Evolutionary conservation across 2,113 vertebrate species (phyloP).

Genomic region (Jacana jacana): DNA sequence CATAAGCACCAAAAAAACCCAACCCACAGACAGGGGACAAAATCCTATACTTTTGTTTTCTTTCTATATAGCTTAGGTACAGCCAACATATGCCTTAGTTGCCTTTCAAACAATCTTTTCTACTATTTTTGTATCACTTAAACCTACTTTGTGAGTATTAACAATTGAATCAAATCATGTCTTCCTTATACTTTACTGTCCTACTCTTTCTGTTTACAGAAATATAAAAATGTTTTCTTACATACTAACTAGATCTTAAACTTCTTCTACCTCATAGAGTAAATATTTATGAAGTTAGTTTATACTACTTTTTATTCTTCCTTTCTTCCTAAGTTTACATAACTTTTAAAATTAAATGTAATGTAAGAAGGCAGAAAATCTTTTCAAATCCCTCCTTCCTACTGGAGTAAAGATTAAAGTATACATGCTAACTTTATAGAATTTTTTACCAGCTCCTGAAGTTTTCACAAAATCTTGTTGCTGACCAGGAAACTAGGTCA

Average conservation of each 20-base stretch:
- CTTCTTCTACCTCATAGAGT: background rate
- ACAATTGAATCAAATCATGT: background rate
- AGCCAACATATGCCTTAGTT: background rate
- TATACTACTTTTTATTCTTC: slow-evolving; percentile 3
- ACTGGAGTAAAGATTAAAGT: slow-evolving; percentile 46
- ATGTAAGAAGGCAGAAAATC: background rate
- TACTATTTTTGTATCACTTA: background rate
- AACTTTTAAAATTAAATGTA: slow-evolving; percentile 27
- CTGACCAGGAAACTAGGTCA: slow-evolving; percentile 73
- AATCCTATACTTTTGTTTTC: background rate
- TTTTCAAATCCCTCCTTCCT: slow-evolving; percentile 27
- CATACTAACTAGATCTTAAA: background rate
- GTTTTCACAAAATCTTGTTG: slow-evolving; percentile 58
- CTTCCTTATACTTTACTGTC: background rate
- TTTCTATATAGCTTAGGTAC: background rate
- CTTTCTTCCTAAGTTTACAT: background rate
- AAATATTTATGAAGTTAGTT: background rate
- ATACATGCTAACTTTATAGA: slow-evolving; percentile 18
- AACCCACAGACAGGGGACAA: rapidly evolving
- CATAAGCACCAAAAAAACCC: background rate
- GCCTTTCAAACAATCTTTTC: background rate
- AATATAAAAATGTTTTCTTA: background rate
- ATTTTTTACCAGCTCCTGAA: slow-evolving; percentile 67
- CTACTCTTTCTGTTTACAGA: background rate
- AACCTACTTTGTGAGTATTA: background rate